Base-by-base conservation (phyloP, 1,140 invertebrate species). In the Hestina assimilis region DNA sequence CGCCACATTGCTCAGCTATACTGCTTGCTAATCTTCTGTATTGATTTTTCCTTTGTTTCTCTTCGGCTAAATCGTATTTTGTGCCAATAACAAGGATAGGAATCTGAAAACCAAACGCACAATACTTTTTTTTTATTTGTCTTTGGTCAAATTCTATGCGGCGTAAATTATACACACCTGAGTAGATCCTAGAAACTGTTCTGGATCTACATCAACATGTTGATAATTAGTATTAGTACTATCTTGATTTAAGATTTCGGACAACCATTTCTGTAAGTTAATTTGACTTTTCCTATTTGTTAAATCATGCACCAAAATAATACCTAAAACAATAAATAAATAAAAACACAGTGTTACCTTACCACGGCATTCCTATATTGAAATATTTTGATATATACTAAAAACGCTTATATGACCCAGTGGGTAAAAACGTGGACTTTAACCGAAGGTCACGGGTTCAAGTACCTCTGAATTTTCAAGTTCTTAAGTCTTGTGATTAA, bases 281-380 rank as follows among this genome's bases (percentile, higher is more conserved):
- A 96, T 92, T 83, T 99, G 95, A 43, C 97, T 98, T 86, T 99
- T 99, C 68, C 96, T 92, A 83, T 99, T 99, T 15, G 96, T 97
- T 65, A 99, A 91, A 90, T 99, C 98, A 89, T 99, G 97, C 7
- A 99, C 97, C 38, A 99, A 89, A 70, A 98, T 96, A 41, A 98
- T 95, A 59, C 95, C 95, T 96, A 68, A 56, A 90, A 69, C 5
- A 41, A 20, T 19, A 33, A 17, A 23, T 43, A 5, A 21, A 12
- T 1, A 11, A 24, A 4, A 8, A n/a, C n/a, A n/a, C n/a, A n/a
- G n/a, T n/a, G n/a, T n/a, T n/a, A n/a, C n/a, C n/a, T n/a, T n/a
- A n/a, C n/a, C n/a, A n/a, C n/a, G n/a, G n/a, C n/a, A n/a, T n/a
- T n/a, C n/a, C n/a, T n/a, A n/a, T n/a, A n/a, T n/a, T n/a, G n/a